phyloP scores from a whole-genome alignment of 1,140 invertebrate species.

The Rhizoglyphus robini region DNA sequence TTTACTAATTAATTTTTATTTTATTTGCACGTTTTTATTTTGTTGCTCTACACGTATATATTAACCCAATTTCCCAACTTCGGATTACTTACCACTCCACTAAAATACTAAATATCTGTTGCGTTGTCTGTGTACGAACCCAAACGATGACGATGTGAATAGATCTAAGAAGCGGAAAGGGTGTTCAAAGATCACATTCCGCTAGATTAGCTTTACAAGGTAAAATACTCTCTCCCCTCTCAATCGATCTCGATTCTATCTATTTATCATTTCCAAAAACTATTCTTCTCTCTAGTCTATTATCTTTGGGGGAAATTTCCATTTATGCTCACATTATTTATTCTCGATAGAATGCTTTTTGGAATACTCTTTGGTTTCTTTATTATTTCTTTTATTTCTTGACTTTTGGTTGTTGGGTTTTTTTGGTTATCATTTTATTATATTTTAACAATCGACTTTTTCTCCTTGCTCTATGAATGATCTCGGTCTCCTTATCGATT shows the following conservation, averaged over 20 bases:
- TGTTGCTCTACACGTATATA: background rate
- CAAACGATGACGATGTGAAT: conserved; percentile 18
- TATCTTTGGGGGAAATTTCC: background rate
- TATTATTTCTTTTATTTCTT: too few relatives aligned
- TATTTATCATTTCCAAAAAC: background rate
- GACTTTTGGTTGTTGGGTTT: too few relatives aligned
- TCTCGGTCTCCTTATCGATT: too few relatives aligned
- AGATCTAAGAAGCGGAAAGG: conserved; percentile 17
- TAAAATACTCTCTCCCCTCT: conserved; percentile 20
- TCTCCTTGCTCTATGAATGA: too few relatives aligned
- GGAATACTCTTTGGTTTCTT: too few relatives aligned
- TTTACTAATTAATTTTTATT: background rate
- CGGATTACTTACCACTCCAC: too few relatives aligned
- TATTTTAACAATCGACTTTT: background rate
- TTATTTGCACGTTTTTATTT: background rate
- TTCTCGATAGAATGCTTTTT: background rate
- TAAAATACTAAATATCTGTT: background rate
- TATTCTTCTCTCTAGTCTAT: background rate
- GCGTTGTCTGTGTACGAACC: conserved; percentile 6
- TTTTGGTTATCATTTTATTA: too few relatives aligned
- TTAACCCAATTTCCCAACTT: background rate
- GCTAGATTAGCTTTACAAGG: conserved; percentile 28
- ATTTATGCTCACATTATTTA: background rate
- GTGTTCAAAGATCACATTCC: conserved; percentile 27
- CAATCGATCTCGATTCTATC: conserved; percentile 1